Evolutionary conservation across 2,888 invertebrate species (phyloP).

Genomic region (Ferdinandea cuprea): DNA sequence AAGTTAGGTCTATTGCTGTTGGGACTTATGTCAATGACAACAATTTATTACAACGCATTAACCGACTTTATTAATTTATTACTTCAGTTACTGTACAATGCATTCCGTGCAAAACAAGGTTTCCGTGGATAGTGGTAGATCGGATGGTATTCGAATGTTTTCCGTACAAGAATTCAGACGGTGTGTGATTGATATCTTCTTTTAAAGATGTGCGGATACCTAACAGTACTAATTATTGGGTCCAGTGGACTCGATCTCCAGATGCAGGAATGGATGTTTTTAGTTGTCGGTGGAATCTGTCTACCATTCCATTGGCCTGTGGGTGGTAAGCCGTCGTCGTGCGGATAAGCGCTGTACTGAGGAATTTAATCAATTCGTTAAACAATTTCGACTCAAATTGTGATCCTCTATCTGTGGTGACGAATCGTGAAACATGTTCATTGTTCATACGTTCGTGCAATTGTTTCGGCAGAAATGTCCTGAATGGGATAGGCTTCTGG

Average conservation of each 20-base stretch:
- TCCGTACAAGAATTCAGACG: not conserved
- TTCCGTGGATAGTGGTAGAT: no score
- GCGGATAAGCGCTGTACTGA: not conserved
- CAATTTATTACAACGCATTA: no score
- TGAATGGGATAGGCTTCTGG: constrained; percentile 8
- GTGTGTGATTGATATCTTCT: not conserved
- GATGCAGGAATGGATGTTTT: not conserved
- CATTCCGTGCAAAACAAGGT: no score
- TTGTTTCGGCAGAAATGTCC: constrained; percentile 6
- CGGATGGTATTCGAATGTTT: no score
- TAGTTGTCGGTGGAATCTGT: constrained; percentile 1
- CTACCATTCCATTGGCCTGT: constrained; percentile 11
- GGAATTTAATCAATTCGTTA: not conserved
- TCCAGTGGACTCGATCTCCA: not conserved
- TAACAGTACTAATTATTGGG: not conserved
- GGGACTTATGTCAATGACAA: no score
- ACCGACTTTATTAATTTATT: no score
- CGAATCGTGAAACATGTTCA: constrained; percentile 10
- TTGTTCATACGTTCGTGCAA: not conserved
- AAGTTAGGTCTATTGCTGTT: no score
- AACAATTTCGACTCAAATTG: constrained; percentile 21
- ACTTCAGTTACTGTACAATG: no score
- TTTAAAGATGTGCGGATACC: not conserved
- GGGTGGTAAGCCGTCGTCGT: not conserved
- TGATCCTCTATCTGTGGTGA: constrained; percentile 4